Percentiles rank a stretch among this genome's conserved stretches.
phyloP scores from a whole-genome alignment of 2,888 invertebrate genomes.

The Ennomos fuscantarius region DNA sequence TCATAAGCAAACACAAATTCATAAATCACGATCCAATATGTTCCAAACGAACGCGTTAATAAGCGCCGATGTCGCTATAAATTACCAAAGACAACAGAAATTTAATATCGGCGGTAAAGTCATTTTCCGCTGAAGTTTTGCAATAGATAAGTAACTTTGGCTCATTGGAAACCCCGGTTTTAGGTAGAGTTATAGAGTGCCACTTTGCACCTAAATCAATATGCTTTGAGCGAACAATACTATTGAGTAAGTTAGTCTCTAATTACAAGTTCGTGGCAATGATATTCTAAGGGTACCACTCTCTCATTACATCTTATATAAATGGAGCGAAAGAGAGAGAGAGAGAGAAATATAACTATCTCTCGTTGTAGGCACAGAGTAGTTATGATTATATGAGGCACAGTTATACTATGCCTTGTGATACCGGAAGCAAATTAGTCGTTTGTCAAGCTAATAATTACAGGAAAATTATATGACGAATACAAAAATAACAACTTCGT shows the following conservation, averaged over 20 bases:
- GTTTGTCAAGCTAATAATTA: too few species aligned
- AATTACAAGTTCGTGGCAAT: conserved; percentile 46
- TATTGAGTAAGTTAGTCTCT: conserved; percentile 44
- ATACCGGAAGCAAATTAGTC: too few species aligned
- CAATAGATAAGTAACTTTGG: conserved; percentile 74
- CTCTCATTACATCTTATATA: conserved; percentile 5
- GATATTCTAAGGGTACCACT: conserved; percentile 36
- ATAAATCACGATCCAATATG: conserved; percentile 52
- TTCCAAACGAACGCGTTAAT: conserved; percentile 59
- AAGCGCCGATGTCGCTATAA: conserved; percentile 64
- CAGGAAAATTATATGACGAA: too few species aligned
- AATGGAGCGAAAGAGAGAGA: background rate
- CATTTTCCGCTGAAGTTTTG: conserved; percentile 77
- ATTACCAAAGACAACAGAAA: conserved; percentile 77
- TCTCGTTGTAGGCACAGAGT: too few species aligned
- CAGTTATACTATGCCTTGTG: too few species aligned
- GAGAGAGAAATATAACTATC: too few species aligned
- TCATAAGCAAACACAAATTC: conserved; percentile 34
- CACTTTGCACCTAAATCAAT: conserved; percentile 70
- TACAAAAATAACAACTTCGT: too few species aligned
- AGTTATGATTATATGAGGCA: too few species aligned
- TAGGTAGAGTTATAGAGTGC: conserved; percentile 67
- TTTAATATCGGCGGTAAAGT: conserved; percentile 78
- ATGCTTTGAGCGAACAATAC: conserved; percentile 65
- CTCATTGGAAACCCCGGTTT: conserved; percentile 62